These are phyloP conservation scores for Aproaerema taeniolella DNA, from an alignment of 2,888 invertebrate species.

Conservation along the genomic window DNA sequence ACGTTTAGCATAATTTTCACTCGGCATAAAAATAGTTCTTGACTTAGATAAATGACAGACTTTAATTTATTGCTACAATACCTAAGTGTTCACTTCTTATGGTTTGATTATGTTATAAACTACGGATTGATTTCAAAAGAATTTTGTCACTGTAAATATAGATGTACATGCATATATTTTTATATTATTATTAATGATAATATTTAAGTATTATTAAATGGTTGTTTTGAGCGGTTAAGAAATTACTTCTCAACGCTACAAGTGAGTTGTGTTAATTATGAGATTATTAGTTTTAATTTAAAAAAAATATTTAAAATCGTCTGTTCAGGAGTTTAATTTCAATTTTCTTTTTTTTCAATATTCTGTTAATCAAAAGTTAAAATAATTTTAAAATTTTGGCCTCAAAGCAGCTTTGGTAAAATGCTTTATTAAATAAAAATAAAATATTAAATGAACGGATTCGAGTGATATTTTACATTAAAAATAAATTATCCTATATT, in stretches of 20 bases:
- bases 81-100: conserved; percentile 42
- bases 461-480: too few species aligned
- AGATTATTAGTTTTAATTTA: conserved; percentile 26
- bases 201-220: conserved; percentile 53
- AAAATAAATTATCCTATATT: too few species aligned
- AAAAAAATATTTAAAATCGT: too few species aligned
- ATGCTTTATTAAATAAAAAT: too few species aligned
- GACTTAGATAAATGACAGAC: conserved; percentile 25
- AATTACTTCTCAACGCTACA: conserved; percentile 63
- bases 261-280: conserved; percentile 34
- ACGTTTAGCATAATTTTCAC: conserved; percentile 7
- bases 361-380: too few species aligned
- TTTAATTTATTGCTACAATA: conserved; percentile 33
- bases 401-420: too few species aligned
- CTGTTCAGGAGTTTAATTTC: too few species aligned
- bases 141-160: conserved; percentile 69
- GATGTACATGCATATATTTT: conserved; percentile 59
- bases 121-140: conserved; percentile 46
- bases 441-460: too few species aligned
- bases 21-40: conserved; percentile 31
- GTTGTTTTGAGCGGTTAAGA: conserved; percentile 44
- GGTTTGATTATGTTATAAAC: conserved; percentile 20
- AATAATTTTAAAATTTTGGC: too few species aligned
- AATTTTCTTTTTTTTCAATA: too few species aligned
- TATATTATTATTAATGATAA: conserved; percentile 54